These are phyloP conservation scores for Ia io DNA, from an alignment of 2,113 vertebrate species.

Conservation along the genomic window DNA sequence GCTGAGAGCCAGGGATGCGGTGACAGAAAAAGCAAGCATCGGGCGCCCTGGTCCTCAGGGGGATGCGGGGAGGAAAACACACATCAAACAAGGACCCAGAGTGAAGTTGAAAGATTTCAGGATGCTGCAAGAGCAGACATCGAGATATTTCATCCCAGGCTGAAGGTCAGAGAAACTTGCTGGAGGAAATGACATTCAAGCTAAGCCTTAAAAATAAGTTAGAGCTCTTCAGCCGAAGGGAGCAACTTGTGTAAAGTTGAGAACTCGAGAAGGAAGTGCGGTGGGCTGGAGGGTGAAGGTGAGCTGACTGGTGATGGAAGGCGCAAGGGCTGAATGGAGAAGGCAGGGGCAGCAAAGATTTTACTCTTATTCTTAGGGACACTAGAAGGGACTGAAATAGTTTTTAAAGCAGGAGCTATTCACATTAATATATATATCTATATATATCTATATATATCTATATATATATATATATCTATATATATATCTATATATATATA, in stretches of 20 bases:
- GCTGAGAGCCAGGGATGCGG: background rate
- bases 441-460: background rate
- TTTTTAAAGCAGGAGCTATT: background rate
- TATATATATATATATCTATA: background rate
- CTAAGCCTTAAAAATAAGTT: slow-evolving; percentile 57
- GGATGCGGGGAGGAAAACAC: background rate
- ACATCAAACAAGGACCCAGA: background rate
- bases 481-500: background rate
- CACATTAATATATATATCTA: background rate
- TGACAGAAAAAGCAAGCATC: background rate
- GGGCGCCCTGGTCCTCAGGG: background rate
- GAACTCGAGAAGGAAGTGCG: background rate
- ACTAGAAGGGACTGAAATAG: background rate
- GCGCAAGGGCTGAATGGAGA: background rate
- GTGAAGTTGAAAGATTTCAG: background rate
- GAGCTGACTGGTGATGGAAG: background rate
- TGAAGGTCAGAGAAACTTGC: slow-evolving; percentile 62
- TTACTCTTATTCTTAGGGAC: background rate
- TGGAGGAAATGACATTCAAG: slow-evolving; percentile 63
- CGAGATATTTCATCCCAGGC: slow-evolving; percentile 8
- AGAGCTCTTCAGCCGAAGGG: background rate
- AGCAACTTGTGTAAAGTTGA: background rate
- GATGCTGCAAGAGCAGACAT: background rate
- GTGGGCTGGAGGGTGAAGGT: background rate
- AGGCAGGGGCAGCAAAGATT: background rate